These are phyloP conservation scores for Crotalus viridis DNA, from an alignment of 2,113 vertebrate genomes.

Conservation along the genomic window DNA sequence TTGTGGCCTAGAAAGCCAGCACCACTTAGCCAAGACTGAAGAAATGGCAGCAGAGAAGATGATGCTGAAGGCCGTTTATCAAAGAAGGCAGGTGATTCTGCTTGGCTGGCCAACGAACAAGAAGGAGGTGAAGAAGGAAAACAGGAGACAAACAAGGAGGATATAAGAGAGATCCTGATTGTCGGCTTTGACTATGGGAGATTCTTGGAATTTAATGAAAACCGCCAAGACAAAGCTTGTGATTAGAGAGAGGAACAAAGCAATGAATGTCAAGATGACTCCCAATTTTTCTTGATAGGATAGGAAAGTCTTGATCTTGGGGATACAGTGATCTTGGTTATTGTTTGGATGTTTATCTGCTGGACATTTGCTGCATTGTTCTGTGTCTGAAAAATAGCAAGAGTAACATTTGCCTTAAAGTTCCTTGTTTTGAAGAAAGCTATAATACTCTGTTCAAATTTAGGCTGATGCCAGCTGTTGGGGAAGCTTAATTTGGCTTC, in stretches of 20 bases:
- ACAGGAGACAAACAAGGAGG: background rate
- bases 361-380: background rate
- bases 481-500: too few relatives aligned
- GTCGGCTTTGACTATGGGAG: background rate
- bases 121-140: background rate
- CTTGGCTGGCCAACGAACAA: background rate
- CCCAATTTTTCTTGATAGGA: background rate
- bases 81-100: background rate
- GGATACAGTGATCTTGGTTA: background rate
- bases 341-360: background rate
- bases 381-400: background rate
- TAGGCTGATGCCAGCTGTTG: background rate
- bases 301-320: background rate
- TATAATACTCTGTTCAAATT: background rate
- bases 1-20: background rate
- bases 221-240: background rate
- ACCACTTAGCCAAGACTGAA: background rate
- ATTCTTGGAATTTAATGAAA: background rate
- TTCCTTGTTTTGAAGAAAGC: background rate
- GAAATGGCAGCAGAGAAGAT: background rate
- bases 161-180: background rate
- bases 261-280: background rate
- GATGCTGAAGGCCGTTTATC: background rate
- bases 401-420: background rate
- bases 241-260: background rate